Base-by-base conservation (phyloP, 2,888 invertebrate species). In the Blastobasis adustella region DNA sequence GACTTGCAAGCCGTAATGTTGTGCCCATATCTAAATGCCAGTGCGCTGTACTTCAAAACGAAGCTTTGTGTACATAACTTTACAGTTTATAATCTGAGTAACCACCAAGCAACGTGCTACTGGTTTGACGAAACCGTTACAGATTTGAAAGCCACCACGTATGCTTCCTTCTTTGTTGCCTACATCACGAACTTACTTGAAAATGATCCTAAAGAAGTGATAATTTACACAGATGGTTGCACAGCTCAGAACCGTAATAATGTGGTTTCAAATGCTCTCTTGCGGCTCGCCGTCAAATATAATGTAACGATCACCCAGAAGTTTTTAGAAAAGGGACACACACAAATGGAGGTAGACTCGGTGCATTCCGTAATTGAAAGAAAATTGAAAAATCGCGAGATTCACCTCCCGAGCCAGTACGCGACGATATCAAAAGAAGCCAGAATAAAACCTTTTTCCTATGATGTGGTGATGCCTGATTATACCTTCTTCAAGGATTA, bases 351-450 rank as follows among this genome's bases (percentile, higher is more conserved):
- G 39, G 54, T 53, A 6, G 76, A 78, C 54, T 71, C 69, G 0
- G 69, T 74, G 1, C 76, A 80, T 54, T 59, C 63, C 10, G 54
- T 57, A 1, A 69, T 79, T 47, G 79, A 79, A 58, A 59, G 65
- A 49, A 70, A 65, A 44, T 41, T 70, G n/a, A 69, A 69, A 60
- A 62, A 70, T 46, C 55, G 57, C 43, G 58, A 59, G 46, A 63
- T 65, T 10, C 48, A 58, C 44, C 46, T 58, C n/a, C 58, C 57
- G 6, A 54, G 56, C 49, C 53, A 58, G 37, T 58, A 57, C 47
- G 45, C 51, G 10, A 45, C 45, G 5, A 5, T 56, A 37, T 49
- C 55, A 23, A 58, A 57, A 54, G 50, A 52, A 45, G 59, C 61
- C 23, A 41, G 55, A 47, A 38, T 8, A 23, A 39, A 51, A 4